Evolutionary conservation across 1,140 invertebrate genomes (phyloP), one percentile per base, ranked within the genome.

Genomic region (Aleiodes sp.): DNA sequence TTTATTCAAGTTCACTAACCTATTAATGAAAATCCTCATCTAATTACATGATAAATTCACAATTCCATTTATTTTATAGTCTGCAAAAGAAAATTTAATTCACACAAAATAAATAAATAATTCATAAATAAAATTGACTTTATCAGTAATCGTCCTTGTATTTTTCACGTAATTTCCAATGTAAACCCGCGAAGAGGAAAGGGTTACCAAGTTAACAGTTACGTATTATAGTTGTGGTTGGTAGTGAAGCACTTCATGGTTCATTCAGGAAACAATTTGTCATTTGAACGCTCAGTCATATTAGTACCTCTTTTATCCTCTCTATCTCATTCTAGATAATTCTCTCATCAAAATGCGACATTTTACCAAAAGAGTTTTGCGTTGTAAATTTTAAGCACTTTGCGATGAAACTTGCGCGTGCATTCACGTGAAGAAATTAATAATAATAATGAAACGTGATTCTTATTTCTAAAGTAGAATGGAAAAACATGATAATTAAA

Each of bases 221-320:
- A 35, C 41, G 60, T 64, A 63, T 46, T 43, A 43, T 65, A 29
- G 39, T 28, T 46, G 19, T 33, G 29, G 61, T 59, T 35, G 21
- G 46, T 52, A 52, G 46, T 52, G 46, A 21, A 52, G 61, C 59
- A 70, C 61, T 59, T 59, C 56, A 14, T 12, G n/a, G 24, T 69
- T 61, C 61, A 70, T 70, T 70, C 69, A 70, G 64, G 64, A 70
- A 70, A 70, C 64, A 70, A 70, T 70, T 70, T 70, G 64, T 70
- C 64, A 70, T 70, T 67, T 70, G 64, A 66, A 57, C 24, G 39
- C 57, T 24, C 24, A 68, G 24, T 31, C 63, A 29, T 52, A 29
- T 29, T 65, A 21, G 29, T 63, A 63, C 60, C 33, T 63, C 33
- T 52, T 52, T 21, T 52, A 52, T 26, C 41, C 39, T 41, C 31